Evolutionary conservation across 2,888 invertebrate species (phyloP), one percentile per base, ranked within the genome.

Genomic region (Drosophila tripunctata): DNA sequence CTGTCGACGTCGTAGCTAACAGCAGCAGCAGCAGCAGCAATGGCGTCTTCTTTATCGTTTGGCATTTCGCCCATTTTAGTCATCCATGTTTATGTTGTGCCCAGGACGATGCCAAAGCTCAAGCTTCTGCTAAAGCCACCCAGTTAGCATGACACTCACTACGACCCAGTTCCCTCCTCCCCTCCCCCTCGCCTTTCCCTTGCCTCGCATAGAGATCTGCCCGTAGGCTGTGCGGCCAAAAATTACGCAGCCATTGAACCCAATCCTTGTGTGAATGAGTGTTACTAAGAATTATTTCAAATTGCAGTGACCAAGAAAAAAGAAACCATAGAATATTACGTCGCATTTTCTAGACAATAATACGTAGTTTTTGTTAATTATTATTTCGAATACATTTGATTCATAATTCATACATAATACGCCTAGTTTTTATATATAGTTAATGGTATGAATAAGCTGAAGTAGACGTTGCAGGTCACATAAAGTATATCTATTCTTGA

Each of bases 1-100:
- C 3, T 4, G 60, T 36, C 58, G 27, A 6, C 10, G 55, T 40
- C 21, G 40, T 1, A 15, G 67, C 47, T 38, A 21, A 24, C 57
- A 45, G 33, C 33, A 60, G 57, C 67, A 68, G 71, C 33, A 21
- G 31, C 57, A 45, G 33, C 33, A 60, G 57, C 67, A 68, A 74
- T 72, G 86, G 83, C 87, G 79, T 70, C 80, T 86, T 79, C 85
- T 88, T 88, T 88, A 89, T 84, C 82, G 87, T 74, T 89, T 84
- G 87, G 87, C 87, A 76, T 79, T 89, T 87, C 88, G 81, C 83
- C 89, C 88, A 88, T 88, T 88, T 88, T 76, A 81, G 88, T 71
- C 81, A 81, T 86, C 78, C 87, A 71, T 86, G 80, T 79, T 82
- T 86, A 83, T 78, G 80, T 80, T 80, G 68, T 66, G 80, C 61